Base-by-base conservation (phyloP, 2,113 vertebrate species). In the Triplophysa tibetana region DNA sequence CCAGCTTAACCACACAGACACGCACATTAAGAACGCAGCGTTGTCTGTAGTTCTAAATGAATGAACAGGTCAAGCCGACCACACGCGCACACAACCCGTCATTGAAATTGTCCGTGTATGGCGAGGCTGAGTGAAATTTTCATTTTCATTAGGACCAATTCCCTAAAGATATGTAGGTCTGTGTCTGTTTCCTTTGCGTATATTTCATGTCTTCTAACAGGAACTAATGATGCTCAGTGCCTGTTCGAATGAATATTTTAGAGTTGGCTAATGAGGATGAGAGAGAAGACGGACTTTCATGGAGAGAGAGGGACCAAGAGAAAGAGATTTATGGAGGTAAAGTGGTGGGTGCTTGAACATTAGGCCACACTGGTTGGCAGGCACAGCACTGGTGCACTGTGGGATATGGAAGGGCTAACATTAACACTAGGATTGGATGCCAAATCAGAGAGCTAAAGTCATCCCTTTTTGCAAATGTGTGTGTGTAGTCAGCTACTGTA, bases 171-270 rank as follows among this genome's bases (percentile, higher is more conserved):
- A 26, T 65, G 68, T 70, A 62, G 77, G 58, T 54, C 61, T 29
- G 77, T 23, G 58, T 72, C 60, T 79, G 65, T 72, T 60, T 54
- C 21, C 60, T 52, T 64, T n/a, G 13, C 45, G 41, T 70, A 72
- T 80, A 52, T 48, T 65, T 80, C 68, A 80, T 64, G 69, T 52
- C 78, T 73, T 41, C 70, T 73, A 80, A 73, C 69, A 56, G 70
- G 58, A 45, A 60, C 78, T 80, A 80, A 80, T 80, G 69, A 73
- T 26, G 69, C 78, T 73, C 78, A 65, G n/a, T 48, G 74, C 67
- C 75, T 65, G 75, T 78, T 77, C 70, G 61, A 74, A 82, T 82
- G 50, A 82, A 82, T 82, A 82, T 82, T 82, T 78, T 50, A 82
- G 61, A 73, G 50, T 56, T 48, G 62, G 75, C 62, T 82, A 82